Conservation (phyloP, 2,888 invertebrate species). For the Agrochola macilenta region DNA sequence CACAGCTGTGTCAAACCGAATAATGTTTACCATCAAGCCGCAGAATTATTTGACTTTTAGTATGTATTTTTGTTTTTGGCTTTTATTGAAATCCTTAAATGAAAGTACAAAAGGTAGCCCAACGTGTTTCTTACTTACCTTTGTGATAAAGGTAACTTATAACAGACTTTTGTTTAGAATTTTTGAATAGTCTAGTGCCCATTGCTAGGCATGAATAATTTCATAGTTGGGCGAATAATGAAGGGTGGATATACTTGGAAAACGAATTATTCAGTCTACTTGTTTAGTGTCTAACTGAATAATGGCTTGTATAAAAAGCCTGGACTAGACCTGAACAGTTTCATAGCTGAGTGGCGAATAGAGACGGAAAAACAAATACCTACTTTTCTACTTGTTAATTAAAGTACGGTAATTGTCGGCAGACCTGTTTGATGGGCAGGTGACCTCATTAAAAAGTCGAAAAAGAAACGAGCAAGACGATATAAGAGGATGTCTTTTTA, state of each 20-base stretch:
- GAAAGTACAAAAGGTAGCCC: conserved; percentile 18
- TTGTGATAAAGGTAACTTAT: conserved; percentile 16
- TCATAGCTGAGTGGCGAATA: background rate
- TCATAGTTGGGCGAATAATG: conserved; percentile 24
- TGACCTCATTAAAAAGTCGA: background rate
- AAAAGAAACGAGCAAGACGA: background rate
- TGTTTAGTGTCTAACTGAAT: background rate
- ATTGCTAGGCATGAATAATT: conserved; percentile 43
- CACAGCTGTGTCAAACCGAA: conserved; percentile 24
- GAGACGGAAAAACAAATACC: background rate
- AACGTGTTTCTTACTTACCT: conserved; percentile 30
- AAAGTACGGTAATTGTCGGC: conserved; percentile 12
- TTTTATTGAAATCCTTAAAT: conserved; percentile 20
- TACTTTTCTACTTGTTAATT: background rate
- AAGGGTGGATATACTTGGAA: conserved; percentile 6
- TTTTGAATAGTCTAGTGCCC: conserved; percentile 8
- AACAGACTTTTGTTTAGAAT: conserved; percentile 3
- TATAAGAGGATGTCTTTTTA: background rate
- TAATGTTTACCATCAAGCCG: conserved; percentile 29
- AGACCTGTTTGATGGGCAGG: background rate
- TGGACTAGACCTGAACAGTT: conserved; percentile 15
- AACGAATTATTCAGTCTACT: conserved; percentile 27
- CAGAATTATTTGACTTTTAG: conserved; percentile 34
- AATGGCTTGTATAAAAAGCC: conserved; percentile 10
- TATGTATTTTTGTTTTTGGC: conserved; percentile 14